Evolutionary conservation across 2,797 vertebrate species (phyloP).

Genomic region (Hypotaenidia okinawae): DNA sequence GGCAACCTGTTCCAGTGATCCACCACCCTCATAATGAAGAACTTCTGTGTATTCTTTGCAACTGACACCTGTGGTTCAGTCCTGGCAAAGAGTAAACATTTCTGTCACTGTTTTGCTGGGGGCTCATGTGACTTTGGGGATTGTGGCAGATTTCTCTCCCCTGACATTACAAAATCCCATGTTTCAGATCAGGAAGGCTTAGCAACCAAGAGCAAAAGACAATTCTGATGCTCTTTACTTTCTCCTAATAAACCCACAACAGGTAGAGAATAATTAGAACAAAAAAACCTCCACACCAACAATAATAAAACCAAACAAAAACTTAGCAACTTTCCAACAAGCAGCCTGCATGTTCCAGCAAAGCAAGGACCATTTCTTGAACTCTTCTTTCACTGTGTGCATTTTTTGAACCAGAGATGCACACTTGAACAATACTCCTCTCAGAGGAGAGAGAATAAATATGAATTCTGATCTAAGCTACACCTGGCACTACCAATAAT

Average conservation of each 20-base stretch:
- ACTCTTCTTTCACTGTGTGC: background rate
- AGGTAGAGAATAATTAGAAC: background rate
- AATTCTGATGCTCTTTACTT: background rate
- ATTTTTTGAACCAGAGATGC: background rate
- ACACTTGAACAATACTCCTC: background rate
- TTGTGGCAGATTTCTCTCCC: background rate
- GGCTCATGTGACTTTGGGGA: background rate
- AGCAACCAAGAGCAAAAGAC: background rate
- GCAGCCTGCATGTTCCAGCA: background rate
- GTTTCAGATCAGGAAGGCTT: background rate
- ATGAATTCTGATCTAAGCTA: background rate
- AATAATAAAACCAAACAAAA: background rate
- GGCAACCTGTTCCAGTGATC: no score
- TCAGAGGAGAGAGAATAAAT: background rate
- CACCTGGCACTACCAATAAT: background rate
- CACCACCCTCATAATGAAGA: background rate
- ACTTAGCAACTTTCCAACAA: background rate
- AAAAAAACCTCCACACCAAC: background rate
- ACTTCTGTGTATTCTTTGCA: background rate
- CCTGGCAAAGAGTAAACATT: background rate
- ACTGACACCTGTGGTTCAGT: background rate
- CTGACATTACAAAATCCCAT: rapidly evolving
- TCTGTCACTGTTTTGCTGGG: background rate
- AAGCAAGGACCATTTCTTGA: background rate
- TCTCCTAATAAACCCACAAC: background rate